Evolutionary conservation across 2,888 invertebrate genomes (phyloP), one percentile per base, ranked within the genome.

Genomic region (Byasa hedistus): DNA sequence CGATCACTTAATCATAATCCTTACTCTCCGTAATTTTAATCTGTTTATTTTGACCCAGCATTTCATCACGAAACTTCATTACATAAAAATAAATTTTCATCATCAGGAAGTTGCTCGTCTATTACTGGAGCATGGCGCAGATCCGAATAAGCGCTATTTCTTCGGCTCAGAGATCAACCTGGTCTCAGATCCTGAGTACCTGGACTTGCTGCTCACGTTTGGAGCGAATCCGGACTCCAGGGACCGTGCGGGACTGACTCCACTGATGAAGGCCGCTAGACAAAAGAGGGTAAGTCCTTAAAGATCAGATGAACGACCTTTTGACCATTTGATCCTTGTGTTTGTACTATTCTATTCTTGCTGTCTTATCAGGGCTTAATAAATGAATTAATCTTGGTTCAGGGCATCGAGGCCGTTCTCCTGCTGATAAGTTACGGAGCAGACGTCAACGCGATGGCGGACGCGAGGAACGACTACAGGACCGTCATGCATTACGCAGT

Each of bases 91-190:
- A 32, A 32, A 10, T 10, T 57, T 63, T 72, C 24, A 54, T 64
- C 27, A 71, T 0, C 74, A 93, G 92, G 94, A 94, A 10, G 94
- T 95, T 24, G 95, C 95, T 1, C 92, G 93, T 73, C 90, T 96
- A 44, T 92, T 98, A 3, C 89, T 98, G 36, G 95, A 97, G 77
- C 94, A 95, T 72, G 98, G 98, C 0, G 98, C 98, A 0, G 95
- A 97, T 83, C 96, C 97, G 7, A 97, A 98, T 86, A 96, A 97
- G 77, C 93, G 96, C n/a, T 97, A 97, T 85, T 97, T 98, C 88
- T 96, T 97, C 82, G 97, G 97, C 7, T 93, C 96, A 0, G 98
- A 98, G 87, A 96, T 98, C 77, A 98, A 97, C 84, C 92, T 97
- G 78, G 95, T 98, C 3, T 96, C 95, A 0, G 96, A 97, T 76